Conservation (phyloP, 2,797 vertebrate genomes). For the Enteromius treurensis region DNA sequence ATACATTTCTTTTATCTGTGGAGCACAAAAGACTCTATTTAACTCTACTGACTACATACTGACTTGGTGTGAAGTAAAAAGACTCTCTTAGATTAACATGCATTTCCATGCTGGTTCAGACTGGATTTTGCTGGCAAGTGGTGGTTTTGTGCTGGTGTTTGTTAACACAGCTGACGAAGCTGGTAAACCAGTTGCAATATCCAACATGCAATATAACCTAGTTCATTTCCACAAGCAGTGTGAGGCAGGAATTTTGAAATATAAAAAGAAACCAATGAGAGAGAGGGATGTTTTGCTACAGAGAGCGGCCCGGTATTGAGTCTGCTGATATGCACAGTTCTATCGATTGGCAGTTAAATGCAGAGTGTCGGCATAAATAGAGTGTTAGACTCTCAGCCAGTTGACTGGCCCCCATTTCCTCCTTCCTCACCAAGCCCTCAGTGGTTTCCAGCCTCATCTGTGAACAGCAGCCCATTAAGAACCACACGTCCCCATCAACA, state of each 20-base stretch:
- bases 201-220: background rate
- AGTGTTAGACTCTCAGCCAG: conserved; percentile 41
- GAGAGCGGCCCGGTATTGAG: conserved; percentile 53
- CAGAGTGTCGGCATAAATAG: conserved; percentile 27
- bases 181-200: background rate
- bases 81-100: background rate
- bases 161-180: background rate
- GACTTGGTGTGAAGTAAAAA: conserved; percentile 3
- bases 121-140: background rate
- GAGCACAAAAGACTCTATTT: background rate
- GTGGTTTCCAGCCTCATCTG: conserved; percentile 30
- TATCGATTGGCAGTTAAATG: conserved; percentile 58
- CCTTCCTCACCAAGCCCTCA: background rate
- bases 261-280: conserved; percentile 4
- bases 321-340: conserved; percentile 54
- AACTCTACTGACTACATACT: conserved; percentile 1
- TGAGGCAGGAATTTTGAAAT: background rate
- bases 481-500: conserved; percentile 14
- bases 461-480: conserved; percentile 33
- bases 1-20: background rate
- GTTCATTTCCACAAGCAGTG: background rate
- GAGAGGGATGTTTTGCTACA: conserved; percentile 15
- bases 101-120: background rate
- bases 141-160: background rate
- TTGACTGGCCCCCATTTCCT: conserved; percentile 7